Percentiles rank a stretch among this genome's conserved stretches.
phyloP scores from a whole-genome alignment of 2,113 vertebrate species.

The Cyanocitta stelleri region DNA sequence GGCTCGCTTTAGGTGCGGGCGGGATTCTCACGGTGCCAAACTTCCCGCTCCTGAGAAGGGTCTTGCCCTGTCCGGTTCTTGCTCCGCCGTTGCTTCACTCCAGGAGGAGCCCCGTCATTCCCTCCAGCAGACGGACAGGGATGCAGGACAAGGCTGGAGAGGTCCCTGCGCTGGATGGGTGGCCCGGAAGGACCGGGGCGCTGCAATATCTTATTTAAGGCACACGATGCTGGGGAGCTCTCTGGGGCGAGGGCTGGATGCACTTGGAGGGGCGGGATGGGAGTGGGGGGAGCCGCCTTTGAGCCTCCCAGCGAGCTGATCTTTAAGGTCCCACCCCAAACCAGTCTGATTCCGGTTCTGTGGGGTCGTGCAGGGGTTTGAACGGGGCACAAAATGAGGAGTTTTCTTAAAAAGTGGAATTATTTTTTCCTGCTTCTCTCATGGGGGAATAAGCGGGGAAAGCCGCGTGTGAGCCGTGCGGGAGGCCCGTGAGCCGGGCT shows the following conservation, averaged over 20 bases:
- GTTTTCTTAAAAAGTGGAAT: not conserved
- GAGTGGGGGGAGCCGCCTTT: too few species aligned
- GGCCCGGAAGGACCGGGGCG: not conserved
- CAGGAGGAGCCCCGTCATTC: not conserved
- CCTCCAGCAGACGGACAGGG: not conserved
- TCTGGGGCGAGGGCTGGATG: not conserved
- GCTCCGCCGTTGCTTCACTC: not conserved
- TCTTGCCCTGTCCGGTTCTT: not conserved
- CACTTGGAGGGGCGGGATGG: not conserved
- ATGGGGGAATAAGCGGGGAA: not conserved
- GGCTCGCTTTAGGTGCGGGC: rapidly evolving
- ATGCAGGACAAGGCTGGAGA: not conserved
- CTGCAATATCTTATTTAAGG: not conserved
- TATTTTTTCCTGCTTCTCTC: not conserved
- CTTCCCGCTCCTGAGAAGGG: not conserved
- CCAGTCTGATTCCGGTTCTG: not conserved
- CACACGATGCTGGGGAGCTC: not conserved
- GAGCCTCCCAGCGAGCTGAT: not conserved
- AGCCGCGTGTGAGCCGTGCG: rapidly evolving
- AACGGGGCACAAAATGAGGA: not conserved
- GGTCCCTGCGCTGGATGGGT: not conserved
- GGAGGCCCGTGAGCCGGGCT: not conserved
- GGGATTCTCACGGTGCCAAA: not conserved
- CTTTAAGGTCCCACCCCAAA: too few species aligned
- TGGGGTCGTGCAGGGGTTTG: not conserved